Evolutionary conservation across 2,797 vertebrate genomes (phyloP).

Genomic region (Parauchenoglanis ngamensis): DNA sequence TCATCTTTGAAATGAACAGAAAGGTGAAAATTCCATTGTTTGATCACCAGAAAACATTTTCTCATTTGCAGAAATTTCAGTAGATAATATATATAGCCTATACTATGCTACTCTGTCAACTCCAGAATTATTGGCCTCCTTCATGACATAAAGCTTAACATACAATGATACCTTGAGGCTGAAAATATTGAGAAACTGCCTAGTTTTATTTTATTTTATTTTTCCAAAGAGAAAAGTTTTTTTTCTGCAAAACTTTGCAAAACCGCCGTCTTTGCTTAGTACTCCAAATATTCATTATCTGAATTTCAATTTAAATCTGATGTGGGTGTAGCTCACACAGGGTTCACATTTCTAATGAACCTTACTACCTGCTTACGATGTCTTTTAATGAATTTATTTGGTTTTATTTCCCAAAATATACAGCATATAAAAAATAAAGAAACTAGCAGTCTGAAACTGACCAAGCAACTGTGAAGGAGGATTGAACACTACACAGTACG

Average conservation of each 20-base stretch:
- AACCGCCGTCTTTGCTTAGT: neutral
- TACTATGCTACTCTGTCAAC: neutral
- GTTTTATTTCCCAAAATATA: neutral
- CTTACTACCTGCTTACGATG: neutral
- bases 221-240: too few species aligned
- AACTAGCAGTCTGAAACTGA: too few species aligned
- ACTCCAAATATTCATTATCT: neutral
- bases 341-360: neutral
- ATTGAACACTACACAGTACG: neutral
- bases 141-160: neutral
- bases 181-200: neutral
- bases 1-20: neutral
- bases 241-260: neutral
- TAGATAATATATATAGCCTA: neutral
- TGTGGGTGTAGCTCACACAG: neutral
- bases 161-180: neutral
- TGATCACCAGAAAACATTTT: neutral
- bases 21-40: neutral
- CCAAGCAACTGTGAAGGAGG: neutral
- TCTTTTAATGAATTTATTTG: neutral
- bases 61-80: neutral
- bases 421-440: neutral
- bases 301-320: neutral
- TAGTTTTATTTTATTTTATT: too few species aligned
- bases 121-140: neutral